phyloP scores from a whole-genome alignment of 2,888 invertebrate species.

The Cacoxenus indagator region DNA sequence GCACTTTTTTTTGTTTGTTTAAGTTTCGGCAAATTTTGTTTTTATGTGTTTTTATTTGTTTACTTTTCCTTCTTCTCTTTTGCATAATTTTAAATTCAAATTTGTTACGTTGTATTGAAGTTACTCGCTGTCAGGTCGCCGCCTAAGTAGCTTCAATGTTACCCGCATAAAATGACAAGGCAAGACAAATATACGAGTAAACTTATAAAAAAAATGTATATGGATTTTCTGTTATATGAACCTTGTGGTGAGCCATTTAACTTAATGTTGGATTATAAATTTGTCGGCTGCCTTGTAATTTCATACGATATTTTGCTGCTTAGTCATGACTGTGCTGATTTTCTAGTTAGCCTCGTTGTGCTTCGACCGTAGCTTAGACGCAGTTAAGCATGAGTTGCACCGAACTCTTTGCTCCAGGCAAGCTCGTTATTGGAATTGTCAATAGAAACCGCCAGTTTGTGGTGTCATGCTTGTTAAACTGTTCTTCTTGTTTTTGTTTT shows the following conservation, averaged over 20 bases:
- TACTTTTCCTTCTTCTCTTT: background rate
- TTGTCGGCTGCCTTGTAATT: background rate
- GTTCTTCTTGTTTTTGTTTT: background rate
- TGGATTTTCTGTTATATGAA: background rate
- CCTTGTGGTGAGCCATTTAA: background rate
- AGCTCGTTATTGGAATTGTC: conserved; percentile 45
- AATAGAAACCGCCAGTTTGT: conserved; percentile 32
- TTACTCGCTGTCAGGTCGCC: background rate
- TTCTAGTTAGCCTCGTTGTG: too few species aligned
- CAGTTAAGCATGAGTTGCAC: background rate
- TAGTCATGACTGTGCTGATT: too few species aligned
- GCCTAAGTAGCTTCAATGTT: background rate
- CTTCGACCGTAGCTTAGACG: too few species aligned
- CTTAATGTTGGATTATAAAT: conserved; percentile 9
- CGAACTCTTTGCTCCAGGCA: conserved; percentile 19
- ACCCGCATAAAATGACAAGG: background rate
- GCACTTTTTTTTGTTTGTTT: too few species aligned
- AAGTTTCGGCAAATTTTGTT: too few species aligned
- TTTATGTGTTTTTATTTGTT: too few species aligned
- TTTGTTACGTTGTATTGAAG: too few species aligned
- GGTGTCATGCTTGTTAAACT: conserved; percentile 9
- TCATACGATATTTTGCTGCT: background rate
- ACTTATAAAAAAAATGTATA: background rate
- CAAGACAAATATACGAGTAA: background rate
- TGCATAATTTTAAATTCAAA: background rate